phyloP scores from a whole-genome alignment of 1,140 invertebrate genomes.

The Leucophenga varia region DNA sequence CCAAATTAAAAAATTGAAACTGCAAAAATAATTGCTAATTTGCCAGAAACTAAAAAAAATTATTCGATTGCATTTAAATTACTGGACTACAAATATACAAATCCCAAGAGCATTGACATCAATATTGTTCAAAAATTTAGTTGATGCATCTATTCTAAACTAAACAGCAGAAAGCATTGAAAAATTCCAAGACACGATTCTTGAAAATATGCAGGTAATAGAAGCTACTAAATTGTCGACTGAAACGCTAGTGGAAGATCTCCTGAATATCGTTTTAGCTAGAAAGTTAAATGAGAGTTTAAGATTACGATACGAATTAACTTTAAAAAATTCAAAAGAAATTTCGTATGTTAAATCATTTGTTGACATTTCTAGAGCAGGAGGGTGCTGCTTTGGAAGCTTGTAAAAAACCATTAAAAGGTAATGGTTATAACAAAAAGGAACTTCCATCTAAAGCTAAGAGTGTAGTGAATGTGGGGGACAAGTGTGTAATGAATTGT shows the following conservation, averaged over 20 bases:
- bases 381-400: neutral
- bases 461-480: neutral
- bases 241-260: neutral
- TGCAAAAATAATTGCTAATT: no score
- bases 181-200: no score
- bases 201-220: no score
- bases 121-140: no score
- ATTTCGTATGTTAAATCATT: neutral
- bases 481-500: neutral
- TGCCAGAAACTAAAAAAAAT: no score
- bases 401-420: neutral
- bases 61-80: no score
- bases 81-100: no score
- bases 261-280: neutral
- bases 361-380: neutral
- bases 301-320: neutral
- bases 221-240: constrained; percentile 6
- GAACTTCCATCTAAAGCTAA: neutral
- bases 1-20: no score
- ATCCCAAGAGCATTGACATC: no score
- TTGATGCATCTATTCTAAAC: no score
- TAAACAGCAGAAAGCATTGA: no score
- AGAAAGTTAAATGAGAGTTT: neutral
- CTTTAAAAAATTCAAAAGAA: no score
- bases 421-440: neutral